Conservation (phyloP, 2,888 invertebrate genomes). For the Dicranocentrus wangi region DNA sequence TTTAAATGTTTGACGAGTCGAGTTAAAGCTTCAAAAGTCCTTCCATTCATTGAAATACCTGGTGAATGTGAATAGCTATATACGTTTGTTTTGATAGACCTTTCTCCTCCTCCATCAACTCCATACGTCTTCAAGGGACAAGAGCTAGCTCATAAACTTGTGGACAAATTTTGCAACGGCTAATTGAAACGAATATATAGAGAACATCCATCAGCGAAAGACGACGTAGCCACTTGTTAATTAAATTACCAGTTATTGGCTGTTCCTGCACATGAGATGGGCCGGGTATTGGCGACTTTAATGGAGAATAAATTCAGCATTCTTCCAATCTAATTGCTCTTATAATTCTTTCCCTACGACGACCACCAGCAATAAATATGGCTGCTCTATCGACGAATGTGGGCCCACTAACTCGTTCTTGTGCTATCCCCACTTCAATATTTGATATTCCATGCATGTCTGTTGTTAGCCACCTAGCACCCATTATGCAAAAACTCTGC, state of each 20-base stretch:
- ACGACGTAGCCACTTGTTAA: background rate
- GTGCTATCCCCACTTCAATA: background rate
- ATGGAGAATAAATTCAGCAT: slow-evolving; percentile 27
- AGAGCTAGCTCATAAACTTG: too few relatives aligned
- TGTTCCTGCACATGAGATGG: background rate
- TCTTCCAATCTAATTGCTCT: background rate
- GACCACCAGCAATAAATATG: slow-evolving; percentile 15
- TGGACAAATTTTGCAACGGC: too few relatives aligned
- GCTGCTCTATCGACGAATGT: slow-evolving; percentile 2
- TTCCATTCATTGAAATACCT: too few relatives aligned
- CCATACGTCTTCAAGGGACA: too few relatives aligned
- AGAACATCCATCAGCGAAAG: too few relatives aligned
- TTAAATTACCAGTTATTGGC: slow-evolving; percentile 13
- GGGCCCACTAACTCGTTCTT: too few relatives aligned
- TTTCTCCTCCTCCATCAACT: too few relatives aligned
- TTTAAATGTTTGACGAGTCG: too few relatives aligned
- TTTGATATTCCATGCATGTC: background rate
- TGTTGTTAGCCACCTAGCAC: background rate
- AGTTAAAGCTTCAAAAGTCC: too few relatives aligned
- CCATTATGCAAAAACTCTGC: slow-evolving; percentile 9
- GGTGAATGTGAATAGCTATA: too few relatives aligned
- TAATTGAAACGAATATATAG: too few relatives aligned
- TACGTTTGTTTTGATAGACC: too few relatives aligned
- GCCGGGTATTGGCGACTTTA: slow-evolving; percentile 30
- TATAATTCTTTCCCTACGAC: background rate